phyloP scores from a whole-genome alignment of 2,113 vertebrate species.

The Urocolius indicus region DNA sequence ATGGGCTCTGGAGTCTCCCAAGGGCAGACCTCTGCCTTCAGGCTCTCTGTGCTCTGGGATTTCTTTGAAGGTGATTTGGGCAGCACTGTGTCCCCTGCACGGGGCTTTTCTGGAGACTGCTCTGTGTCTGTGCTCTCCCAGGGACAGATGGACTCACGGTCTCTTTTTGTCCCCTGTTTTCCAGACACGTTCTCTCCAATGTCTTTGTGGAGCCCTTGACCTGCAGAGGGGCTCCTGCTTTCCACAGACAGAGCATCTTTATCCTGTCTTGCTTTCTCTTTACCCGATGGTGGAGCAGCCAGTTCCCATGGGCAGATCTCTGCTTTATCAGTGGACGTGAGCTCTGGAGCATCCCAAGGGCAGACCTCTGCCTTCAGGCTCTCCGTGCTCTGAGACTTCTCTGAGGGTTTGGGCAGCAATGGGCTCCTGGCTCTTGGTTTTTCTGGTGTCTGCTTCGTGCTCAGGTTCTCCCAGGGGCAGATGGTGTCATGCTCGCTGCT shows the following conservation, averaged over 20 bases:
- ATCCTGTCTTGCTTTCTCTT: not conserved
- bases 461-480: conserved; percentile 44
- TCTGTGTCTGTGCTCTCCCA: not conserved
- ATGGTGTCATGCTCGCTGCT: not conserved
- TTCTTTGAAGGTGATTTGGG: not conserved
- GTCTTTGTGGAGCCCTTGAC: not conserved
- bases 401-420: not conserved
- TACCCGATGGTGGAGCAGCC: not conserved
- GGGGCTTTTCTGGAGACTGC: not conserved
- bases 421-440: not conserved
- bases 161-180: not conserved
- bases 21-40: conserved; percentile 48
- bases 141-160: not conserved
- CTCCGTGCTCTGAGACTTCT: not conserved
- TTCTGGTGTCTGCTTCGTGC: not conserved
- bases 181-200: not conserved
- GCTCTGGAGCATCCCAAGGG: conserved; percentile 55
- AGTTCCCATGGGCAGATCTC: conserved; percentile 74
- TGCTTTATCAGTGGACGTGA: conserved; percentile 10
- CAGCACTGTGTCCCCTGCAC: not conserved
- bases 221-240: not conserved
- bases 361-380: conserved; percentile 55
- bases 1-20: conserved; percentile 48
- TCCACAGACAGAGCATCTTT: not conserved
- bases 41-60: not conserved